Evolutionary conservation across 2,797 vertebrate genomes (phyloP).

Genomic region (Phalloptychus januarius): DNA sequence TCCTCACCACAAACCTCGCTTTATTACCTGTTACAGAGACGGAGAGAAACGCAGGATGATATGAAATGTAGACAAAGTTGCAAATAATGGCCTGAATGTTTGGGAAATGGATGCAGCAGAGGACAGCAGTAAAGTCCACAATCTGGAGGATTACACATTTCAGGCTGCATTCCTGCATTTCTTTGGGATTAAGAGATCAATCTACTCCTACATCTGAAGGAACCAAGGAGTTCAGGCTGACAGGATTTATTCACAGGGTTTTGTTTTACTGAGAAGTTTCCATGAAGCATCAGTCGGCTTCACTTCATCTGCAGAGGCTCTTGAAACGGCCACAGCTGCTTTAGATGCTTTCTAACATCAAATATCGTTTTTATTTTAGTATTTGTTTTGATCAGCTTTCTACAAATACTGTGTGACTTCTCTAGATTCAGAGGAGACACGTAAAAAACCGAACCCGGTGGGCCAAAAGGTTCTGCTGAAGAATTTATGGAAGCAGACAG

Average conservation of each 20-base stretch:
- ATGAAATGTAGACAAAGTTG: background rate
- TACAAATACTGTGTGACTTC: background rate
- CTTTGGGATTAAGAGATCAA: background rate
- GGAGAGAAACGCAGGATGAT: background rate
- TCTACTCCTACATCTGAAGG: background rate
- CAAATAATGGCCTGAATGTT: background rate
- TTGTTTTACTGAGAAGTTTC: background rate
- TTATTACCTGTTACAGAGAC: background rate
- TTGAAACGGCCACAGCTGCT: background rate
- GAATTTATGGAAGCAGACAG: background rate
- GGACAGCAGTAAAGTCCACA: background rate
- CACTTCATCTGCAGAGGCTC: no score
- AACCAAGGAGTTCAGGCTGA: background rate
- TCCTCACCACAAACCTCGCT: background rate
- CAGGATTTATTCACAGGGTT: background rate
- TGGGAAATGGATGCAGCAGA: background rate
- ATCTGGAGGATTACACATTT: background rate
- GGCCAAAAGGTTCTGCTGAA: background rate
- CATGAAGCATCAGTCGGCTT: background rate
- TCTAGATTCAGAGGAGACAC: background rate
- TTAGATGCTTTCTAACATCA: background rate
- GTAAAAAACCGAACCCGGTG: background rate
- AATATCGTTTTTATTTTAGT: background rate
- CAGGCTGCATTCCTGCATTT: background rate
- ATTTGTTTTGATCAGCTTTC: background rate